phyloP scores from a whole-genome alignment of 2,797 vertebrate species.

The Eulemur mongoz region DNA sequence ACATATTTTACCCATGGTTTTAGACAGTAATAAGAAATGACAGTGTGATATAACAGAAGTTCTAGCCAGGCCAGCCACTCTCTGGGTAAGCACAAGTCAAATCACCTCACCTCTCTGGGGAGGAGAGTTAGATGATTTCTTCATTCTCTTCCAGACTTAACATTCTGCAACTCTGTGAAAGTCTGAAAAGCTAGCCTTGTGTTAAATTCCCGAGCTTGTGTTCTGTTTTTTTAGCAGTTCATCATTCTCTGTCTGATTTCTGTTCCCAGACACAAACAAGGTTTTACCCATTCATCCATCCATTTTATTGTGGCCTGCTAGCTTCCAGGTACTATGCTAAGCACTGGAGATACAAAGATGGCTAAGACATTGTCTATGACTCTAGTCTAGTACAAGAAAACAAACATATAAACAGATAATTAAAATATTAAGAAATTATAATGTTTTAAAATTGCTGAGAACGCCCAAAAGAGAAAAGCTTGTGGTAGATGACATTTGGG shows the following conservation, averaged over 20 bases:
- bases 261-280: slow-evolving; percentile 71
- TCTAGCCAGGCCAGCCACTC: not conserved
- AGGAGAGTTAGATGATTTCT: slow-evolving; percentile 63
- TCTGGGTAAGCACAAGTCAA: slow-evolving; percentile 27
- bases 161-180: slow-evolving; percentile 52
- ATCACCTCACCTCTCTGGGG: slow-evolving; percentile 66
- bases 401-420: slow-evolving; percentile 25
- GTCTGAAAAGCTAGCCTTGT: slow-evolving; percentile 73
- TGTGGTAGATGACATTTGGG: not conserved
- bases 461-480: slow-evolving; percentile 23
- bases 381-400: slow-evolving; percentile 11
- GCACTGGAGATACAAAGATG: slow-evolving; percentile 22
- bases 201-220: slow-evolving; percentile 66
- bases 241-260: slow-evolving; percentile 72
- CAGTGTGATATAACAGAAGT: not conserved
- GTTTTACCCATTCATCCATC: slow-evolving; percentile 55
- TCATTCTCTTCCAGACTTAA: slow-evolving; percentile 66
- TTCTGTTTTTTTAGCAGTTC: slow-evolving; percentile 75
- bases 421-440: slow-evolving; percentile 25
- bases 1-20: not conserved
- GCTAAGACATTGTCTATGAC: not conserved
- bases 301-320: slow-evolving; percentile 60
- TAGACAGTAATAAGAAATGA: not conserved
- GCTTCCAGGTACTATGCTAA: slow-evolving; percentile 43
- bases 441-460: slow-evolving; percentile 36